A percentile compares a stretch with the other conserved stretches of the same genome.
These are phyloP conservation scores for Melanargia galathea DNA, from an alignment of 2,888 invertebrate species.

Conservation along the genomic window DNA sequence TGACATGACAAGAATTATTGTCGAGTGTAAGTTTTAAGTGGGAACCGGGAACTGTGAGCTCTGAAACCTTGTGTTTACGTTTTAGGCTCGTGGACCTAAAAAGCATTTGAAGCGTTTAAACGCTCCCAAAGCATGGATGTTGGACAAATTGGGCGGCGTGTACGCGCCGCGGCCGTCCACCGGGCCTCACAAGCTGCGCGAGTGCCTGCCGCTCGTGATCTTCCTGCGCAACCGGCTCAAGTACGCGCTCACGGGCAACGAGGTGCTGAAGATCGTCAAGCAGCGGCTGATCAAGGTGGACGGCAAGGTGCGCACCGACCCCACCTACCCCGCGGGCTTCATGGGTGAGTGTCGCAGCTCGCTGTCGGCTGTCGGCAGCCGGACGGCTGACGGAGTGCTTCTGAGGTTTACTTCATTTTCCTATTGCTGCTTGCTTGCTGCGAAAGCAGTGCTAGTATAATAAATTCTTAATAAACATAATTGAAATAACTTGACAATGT, in stretches of 20 bases:
- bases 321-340: constrained; percentile 98
- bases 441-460: too few species aligned
- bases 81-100: constrained; percentile 98
- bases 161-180: constrained; percentile 98
- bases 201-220: constrained; percentile 97
- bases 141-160: constrained; percentile 99
- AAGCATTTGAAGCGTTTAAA: constrained; percentile 99
- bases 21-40: too few species aligned
- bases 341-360: constrained; percentile 91
- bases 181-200: constrained; percentile 98
- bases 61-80: constrained; percentile 42
- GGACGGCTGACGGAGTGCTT: too few species aligned
- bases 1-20: background rate
- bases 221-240: constrained; percentile 98
- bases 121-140: constrained; percentile 99
- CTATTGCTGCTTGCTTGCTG: too few species aligned
- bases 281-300: constrained; percentile 99
- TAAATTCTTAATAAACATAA: too few species aligned
- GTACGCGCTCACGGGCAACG: constrained; percentile 98
- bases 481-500: too few species aligned
- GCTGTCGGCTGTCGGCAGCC: too few species aligned
- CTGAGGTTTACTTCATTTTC: too few species aligned
- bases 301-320: constrained; percentile 98
- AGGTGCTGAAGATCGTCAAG: constrained; percentile 99
- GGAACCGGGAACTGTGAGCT: background rate